These are phyloP conservation scores for Aurelia aurita DNA, from an alignment of 30 jellyfish, hydroid and myxozoan species.

Conservation along the genomic window DNA sequence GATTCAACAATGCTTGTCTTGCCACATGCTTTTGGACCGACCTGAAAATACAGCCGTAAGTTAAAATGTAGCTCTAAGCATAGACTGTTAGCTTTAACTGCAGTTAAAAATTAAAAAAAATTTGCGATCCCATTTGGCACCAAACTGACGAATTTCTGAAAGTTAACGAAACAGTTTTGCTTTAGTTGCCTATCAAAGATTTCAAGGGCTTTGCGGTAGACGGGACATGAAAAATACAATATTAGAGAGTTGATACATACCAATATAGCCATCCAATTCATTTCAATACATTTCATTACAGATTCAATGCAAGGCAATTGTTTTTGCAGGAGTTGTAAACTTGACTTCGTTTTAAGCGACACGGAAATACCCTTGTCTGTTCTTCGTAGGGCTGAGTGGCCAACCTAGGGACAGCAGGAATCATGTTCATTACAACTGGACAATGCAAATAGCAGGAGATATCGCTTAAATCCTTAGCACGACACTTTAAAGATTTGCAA, in stretches of 20 bases:
- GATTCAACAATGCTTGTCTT: constrained; percentile 75
- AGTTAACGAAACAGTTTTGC: no score
- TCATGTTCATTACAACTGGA: background rate
- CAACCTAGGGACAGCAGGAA: constrained; percentile 43
- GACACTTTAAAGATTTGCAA: no score
- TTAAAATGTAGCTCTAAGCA: no score
- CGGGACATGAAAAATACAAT: no score
- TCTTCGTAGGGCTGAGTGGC: constrained; percentile 58
- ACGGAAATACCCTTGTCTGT: background rate
- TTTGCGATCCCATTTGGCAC: no score
- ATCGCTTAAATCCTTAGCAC: no score
- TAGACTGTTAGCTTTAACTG: no score
- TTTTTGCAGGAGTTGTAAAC: constrained; percentile 56
- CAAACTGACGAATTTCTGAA: no score
- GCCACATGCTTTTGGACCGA: constrained; percentile 89
- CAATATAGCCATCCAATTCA: constrained; percentile 93
- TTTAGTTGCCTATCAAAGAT: no score
- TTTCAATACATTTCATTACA: constrained; percentile 88
- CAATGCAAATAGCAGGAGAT: no score
- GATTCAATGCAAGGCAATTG: constrained; percentile 73
- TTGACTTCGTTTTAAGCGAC: background rate
- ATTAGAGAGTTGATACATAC: constrained; percentile 20
- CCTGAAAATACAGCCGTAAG: constrained; percentile 39
- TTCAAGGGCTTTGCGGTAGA: no score
- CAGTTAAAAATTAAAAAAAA: no score